These are phyloP conservation scores for Chrysaora quinquecirrha DNA, from an alignment of 30 jellyfish, hydroid and myxozoan genomes.

Conservation along the genomic window DNA sequence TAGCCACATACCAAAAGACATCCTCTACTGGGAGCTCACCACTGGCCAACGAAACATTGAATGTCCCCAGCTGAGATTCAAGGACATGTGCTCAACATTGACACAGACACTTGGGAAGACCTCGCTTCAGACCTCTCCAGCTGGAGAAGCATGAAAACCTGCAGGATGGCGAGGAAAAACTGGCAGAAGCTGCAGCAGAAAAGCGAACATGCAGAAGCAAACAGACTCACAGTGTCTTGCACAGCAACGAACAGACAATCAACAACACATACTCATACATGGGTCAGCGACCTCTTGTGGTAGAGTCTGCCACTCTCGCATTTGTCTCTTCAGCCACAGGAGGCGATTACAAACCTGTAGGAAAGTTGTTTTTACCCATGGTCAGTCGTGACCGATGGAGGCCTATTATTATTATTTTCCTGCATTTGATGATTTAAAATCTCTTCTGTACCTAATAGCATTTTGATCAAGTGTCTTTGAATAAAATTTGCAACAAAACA, in stretches of 20 bases:
- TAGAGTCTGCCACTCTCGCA: background rate
- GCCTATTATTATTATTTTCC: no score
- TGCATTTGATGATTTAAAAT: no score
- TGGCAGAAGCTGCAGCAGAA: background rate
- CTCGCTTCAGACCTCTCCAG: background rate
- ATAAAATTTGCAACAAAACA: no score
- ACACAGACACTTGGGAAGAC: conserved; percentile 16
- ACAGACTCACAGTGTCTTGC: background rate
- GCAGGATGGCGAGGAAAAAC: background rate
- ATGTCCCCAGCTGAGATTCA: no score
- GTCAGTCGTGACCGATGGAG: no score
- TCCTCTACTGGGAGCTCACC: background rate
- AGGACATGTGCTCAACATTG: background rate
- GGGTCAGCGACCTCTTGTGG: background rate
- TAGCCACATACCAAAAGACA: background rate
- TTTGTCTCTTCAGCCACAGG: background rate
- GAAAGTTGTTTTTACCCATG: no score
- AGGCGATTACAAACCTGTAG: no score
- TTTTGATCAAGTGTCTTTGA: no score
- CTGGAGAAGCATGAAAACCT: background rate
- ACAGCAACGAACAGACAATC: background rate
- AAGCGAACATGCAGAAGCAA: background rate
- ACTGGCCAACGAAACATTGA: background rate
- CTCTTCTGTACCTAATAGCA: no score
- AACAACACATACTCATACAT: background rate